Evolutionary conservation across 2,888 invertebrate species (phyloP).

Genomic region (Melolontha melolontha): DNA sequence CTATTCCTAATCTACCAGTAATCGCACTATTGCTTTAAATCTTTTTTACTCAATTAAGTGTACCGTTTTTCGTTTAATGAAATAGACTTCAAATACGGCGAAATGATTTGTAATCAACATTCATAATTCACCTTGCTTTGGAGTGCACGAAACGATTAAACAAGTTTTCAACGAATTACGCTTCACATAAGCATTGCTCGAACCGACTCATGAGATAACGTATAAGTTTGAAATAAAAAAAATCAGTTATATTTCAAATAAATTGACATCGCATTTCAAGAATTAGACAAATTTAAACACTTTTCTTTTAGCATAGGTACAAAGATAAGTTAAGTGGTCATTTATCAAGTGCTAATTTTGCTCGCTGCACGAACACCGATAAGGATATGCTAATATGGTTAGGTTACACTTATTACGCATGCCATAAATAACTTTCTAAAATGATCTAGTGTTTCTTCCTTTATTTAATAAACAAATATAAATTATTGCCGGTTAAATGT

Average conservation of each 20-base stretch:
- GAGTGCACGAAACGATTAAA: too few relatives aligned
- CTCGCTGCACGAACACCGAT: conserved; percentile 40
- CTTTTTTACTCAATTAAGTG: too few relatives aligned
- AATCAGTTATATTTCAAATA: conserved; percentile 16
- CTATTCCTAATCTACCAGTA: too few relatives aligned
- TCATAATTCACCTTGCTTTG: too few relatives aligned
- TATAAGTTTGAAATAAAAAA: too few relatives aligned
- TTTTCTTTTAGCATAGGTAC: conserved; percentile 3
- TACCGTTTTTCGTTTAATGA: too few relatives aligned
- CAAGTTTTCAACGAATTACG: too few relatives aligned
- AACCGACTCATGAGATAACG: too few relatives aligned
- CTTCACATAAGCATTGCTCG: too few relatives aligned
- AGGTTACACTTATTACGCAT: conserved; percentile 50
- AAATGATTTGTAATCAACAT: too few relatives aligned
- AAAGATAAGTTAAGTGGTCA: conserved; percentile 40
- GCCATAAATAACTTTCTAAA: conserved; percentile 50
- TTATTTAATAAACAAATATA: conserved; percentile 38
- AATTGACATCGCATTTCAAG: conserved; percentile 29
- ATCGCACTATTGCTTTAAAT: too few relatives aligned
- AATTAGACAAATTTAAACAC: conserved; percentile 27
- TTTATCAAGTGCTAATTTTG: conserved; percentile 48
- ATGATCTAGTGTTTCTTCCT: conserved; percentile 34
- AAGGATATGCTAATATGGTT: conserved; percentile 52
- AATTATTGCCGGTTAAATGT: conserved; percentile 20
- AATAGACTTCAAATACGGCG: too few relatives aligned